These are phyloP conservation scores for Anisognathus igniventris DNA, from an alignment of 2,797 vertebrate species.

Conservation along the genomic window DNA sequence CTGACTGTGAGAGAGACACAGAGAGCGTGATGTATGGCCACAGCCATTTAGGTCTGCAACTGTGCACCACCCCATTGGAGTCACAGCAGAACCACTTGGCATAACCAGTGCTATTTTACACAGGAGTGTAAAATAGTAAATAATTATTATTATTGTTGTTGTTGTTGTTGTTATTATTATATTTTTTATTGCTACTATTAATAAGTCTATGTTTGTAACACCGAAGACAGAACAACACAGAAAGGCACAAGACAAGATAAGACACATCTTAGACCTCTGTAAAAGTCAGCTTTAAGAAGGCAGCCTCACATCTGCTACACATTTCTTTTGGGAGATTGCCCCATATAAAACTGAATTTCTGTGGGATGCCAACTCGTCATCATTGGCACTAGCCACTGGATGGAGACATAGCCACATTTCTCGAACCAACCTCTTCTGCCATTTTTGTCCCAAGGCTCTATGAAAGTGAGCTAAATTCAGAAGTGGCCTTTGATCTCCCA, in stretches of 20 bases:
- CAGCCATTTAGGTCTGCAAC: neutral
- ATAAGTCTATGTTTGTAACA: neutral
- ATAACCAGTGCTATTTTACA: neutral
- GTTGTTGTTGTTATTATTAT: neutral
- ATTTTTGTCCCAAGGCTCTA: neutral
- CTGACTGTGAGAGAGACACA: slow-evolving; percentile 34
- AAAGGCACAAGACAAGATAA: neutral
- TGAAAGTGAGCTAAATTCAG: neutral
- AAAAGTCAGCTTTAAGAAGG: neutral
- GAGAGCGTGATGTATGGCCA: neutral
- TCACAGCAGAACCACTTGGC: neutral
- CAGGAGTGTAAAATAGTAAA: neutral
- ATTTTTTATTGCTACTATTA: neutral
- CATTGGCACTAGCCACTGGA: neutral
- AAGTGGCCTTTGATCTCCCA: neutral
- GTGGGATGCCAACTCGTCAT: neutral
- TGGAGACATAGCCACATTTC: neutral
- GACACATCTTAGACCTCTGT: neutral
- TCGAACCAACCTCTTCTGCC: neutral
- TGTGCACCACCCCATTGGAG: neutral
- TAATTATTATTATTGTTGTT: neutral
- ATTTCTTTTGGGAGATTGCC: neutral
- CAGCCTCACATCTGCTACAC: neutral
- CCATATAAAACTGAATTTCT: neutral
- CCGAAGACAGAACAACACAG: neutral